A percentile compares a stretch with the other conserved stretches of the same genome.
phyloP scores from a whole-genome alignment of 2,888 invertebrate species.

The Microctonus aethiopoides region DNA sequence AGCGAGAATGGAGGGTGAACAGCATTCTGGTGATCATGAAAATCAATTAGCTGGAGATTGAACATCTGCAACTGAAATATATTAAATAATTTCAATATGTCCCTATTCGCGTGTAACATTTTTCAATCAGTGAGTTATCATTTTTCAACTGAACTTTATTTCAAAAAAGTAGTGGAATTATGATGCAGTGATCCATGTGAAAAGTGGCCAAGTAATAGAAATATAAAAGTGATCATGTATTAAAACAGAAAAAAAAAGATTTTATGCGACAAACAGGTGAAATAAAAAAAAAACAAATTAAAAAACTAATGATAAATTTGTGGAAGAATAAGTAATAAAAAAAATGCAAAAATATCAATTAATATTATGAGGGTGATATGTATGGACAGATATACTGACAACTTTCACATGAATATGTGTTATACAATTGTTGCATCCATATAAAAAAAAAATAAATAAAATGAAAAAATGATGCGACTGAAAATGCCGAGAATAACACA shows the following conservation, averaged over 20 bases:
- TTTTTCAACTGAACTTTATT: neutral
- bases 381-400: conserved; percentile 6
- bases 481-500: conserved; percentile 41
- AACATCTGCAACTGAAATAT: conserved; percentile 35
- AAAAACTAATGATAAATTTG: neutral
- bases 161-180: neutral
- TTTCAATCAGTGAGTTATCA: neutral
- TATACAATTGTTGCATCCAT: neutral
- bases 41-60: conserved; percentile 51
- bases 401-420: neutral
- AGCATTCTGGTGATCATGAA: conserved; percentile 58
- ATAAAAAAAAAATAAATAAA: neutral
- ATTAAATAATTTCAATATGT: neutral
- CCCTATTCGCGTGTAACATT: neutral
- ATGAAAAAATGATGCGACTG: neutral
- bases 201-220: neutral
- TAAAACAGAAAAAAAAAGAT: neutral
- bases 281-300: neutral
- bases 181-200: neutral
- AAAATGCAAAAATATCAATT: neutral
- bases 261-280: neutral
- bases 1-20: conserved; percentile 68
- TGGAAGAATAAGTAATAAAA: neutral
- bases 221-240: neutral
- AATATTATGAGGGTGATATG: conserved; percentile 36